Percentiles rank a stretch among this genome's conserved stretches.
phyloP scores from a whole-genome alignment of 2,113 vertebrate genomes.

The Gnathonemus echidnorhynchus region DNA sequence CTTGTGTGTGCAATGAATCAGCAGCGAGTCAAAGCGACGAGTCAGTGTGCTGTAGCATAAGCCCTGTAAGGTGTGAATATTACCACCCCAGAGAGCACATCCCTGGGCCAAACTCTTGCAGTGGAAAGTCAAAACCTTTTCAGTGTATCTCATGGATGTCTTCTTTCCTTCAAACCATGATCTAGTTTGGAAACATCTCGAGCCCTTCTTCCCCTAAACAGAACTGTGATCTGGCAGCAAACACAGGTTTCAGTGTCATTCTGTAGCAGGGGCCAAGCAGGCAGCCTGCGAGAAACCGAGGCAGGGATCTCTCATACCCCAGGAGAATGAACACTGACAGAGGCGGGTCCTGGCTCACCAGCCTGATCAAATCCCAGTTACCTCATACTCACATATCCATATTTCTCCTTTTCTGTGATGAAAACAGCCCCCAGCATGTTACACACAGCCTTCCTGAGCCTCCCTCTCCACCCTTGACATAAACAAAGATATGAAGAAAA shows the following conservation, averaged over 20 bases:
- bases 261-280: not conserved
- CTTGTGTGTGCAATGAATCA: not conserved
- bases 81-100: not conserved
- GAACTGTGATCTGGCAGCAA: not conserved
- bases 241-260: not conserved
- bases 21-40: not conserved
- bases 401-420: not conserved
- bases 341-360: not conserved
- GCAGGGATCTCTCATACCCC: not conserved
- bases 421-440: not conserved
- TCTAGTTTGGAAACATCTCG: not conserved
- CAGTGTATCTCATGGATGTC: not conserved
- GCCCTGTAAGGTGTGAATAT: not conserved
- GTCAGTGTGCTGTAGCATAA: not conserved
- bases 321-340: not conserved
- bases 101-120: not conserved
- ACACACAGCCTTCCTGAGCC: not conserved
- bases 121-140: not conserved
- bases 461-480: not conserved
- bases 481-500: not conserved
- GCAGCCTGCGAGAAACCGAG: not conserved
- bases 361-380: not conserved
- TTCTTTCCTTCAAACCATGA: not conserved
- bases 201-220: not conserved
- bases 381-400: not conserved